Conservation (phyloP, 2,113 vertebrate genomes). For the Cochlearius cochlearius region DNA sequence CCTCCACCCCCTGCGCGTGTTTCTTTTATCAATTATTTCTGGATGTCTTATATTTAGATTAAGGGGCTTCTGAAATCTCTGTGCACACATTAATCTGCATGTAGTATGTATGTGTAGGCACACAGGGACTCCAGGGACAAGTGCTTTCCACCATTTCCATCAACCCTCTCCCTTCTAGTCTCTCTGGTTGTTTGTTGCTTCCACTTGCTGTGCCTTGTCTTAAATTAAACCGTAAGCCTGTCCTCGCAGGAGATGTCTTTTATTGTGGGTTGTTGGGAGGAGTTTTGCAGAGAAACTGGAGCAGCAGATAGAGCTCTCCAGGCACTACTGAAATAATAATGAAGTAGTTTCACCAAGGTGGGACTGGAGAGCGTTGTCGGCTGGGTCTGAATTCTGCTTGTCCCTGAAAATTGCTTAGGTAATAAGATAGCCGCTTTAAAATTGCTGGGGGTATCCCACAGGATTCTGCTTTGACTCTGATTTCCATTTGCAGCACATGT, state of each 20-base stretch:
- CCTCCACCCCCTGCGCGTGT: accelerated
- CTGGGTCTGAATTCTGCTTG: constrained; percentile 32
- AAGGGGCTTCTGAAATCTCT: not conserved
- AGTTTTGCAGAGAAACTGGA: constrained; percentile 42
- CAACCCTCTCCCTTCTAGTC: not conserved
- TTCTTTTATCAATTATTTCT: not conserved
- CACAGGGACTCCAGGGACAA: not conserved
- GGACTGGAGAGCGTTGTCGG: not conserved
- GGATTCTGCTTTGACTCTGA: constrained; percentile 53
- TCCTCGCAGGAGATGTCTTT: constrained; percentile 7
- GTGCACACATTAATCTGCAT: not conserved
- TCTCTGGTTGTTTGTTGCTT: not conserved
- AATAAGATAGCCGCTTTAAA: constrained; percentile 56
- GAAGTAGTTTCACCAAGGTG: constrained; percentile 56
- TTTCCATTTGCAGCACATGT: constrained; percentile 57
- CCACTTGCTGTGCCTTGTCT: constrained; percentile 18
- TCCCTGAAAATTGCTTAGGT: constrained; percentile 50
- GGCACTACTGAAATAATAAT: constrained; percentile 64
- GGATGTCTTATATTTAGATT: not conserved
- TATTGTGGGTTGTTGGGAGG: constrained; percentile 13
- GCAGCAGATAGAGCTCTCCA: constrained; percentile 48
- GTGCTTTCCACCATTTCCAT: not conserved
- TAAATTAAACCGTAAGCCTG: constrained; percentile 38
- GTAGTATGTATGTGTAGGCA: not conserved
- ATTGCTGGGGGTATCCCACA: constrained; percentile 56